Conservation (phyloP, 1,140 invertebrate genomes). For the Olivierus martensii region DNA sequence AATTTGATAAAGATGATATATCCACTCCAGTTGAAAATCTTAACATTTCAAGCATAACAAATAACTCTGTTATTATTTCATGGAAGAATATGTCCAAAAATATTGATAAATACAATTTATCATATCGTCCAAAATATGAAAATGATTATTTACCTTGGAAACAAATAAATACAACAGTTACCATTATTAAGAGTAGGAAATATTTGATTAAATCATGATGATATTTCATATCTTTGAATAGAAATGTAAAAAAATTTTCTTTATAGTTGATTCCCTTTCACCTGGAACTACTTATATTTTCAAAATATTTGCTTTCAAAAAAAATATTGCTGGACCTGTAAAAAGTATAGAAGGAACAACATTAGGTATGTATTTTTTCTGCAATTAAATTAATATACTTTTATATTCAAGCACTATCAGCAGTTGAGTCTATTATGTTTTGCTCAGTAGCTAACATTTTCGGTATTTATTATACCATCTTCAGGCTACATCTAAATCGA, state of each 20-base stretch:
- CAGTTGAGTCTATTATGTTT: too few relatives aligned
- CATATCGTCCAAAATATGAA: constrained; percentile 24
- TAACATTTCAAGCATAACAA: constrained; percentile 32
- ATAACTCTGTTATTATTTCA: constrained; percentile 37
- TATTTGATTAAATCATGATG: too few relatives aligned
- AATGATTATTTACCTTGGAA: neutral
- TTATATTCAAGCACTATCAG: too few relatives aligned
- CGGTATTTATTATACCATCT: too few relatives aligned
- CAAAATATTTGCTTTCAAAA: constrained; percentile 45
- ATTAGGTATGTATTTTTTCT: constrained; percentile 29
- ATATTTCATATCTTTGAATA: too few relatives aligned
- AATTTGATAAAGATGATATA: constrained; percentile 30
- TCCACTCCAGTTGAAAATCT: constrained; percentile 45
- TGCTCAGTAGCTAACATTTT: too few relatives aligned
- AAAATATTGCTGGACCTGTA: constrained; percentile 41
- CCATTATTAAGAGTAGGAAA: constrained; percentile 27
- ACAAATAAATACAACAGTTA: constrained; percentile 16
- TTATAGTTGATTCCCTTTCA: constrained; percentile 37
- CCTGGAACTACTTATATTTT: constrained; percentile 43
- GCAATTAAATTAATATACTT: neutral
- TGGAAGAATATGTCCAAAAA: constrained; percentile 42
- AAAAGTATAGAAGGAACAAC: constrained; percentile 36
- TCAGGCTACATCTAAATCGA: too few relatives aligned
- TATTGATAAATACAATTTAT: constrained; percentile 47
- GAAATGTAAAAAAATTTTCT: neutral